A percentile compares a stretch with the other conserved stretches of the same genome.
These are phyloP conservation scores for Crambe crambe DNA, from an alignment of 37 sponge, comb jelly and placozoan genomes.

Conservation along the genomic window DNA sequence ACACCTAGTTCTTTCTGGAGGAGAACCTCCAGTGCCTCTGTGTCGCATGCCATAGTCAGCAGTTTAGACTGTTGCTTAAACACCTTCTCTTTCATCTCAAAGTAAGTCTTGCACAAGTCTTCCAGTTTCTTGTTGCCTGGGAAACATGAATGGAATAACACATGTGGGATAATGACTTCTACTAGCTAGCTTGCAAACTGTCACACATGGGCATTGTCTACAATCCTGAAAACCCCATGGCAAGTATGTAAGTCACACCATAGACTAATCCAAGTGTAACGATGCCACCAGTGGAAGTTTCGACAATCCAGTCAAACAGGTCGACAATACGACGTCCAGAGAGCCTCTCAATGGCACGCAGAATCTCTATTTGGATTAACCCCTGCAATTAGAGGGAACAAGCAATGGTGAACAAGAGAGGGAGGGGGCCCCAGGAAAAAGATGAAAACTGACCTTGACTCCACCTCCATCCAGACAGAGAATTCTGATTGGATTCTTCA, in stretches of 20 bases:
- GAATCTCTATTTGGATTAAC: slow-evolving; percentile 57
- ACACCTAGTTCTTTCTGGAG: slow-evolving; percentile 20
- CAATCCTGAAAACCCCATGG: too few relatives aligned
- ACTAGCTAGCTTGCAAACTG: too few relatives aligned
- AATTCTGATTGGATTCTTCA: not conserved
- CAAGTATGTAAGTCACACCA: slow-evolving; percentile 28
- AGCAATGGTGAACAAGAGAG: not conserved
- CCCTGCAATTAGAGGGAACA: slow-evolving; percentile 20
- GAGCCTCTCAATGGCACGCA: slow-evolving; percentile 44
- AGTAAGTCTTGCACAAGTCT: slow-evolving; percentile 36
- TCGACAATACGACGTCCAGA: slow-evolving; percentile 42
- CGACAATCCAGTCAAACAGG: slow-evolving; percentile 77
- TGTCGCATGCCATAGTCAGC: slow-evolving; percentile 21
- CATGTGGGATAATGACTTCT: not conserved
- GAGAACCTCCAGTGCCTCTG: slow-evolving; percentile 45
- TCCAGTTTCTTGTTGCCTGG: slow-evolving; percentile 14
- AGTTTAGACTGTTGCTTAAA: slow-evolving; percentile 15
- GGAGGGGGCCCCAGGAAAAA: not conserved
- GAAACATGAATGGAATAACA: not conserved
- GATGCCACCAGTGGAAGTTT: slow-evolving; percentile 66
- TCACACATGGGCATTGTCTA: too few relatives aligned
- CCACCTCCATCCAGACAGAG: slow-evolving; percentile 30
- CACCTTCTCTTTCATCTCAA: slow-evolving; percentile 49
- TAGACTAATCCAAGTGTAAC: slow-evolving; percentile 57
- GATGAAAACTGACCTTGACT: slow-evolving; percentile 7